Evolutionary conservation across 2,888 invertebrate genomes (phyloP).

Genomic region (Agonum fuliginosum): DNA sequence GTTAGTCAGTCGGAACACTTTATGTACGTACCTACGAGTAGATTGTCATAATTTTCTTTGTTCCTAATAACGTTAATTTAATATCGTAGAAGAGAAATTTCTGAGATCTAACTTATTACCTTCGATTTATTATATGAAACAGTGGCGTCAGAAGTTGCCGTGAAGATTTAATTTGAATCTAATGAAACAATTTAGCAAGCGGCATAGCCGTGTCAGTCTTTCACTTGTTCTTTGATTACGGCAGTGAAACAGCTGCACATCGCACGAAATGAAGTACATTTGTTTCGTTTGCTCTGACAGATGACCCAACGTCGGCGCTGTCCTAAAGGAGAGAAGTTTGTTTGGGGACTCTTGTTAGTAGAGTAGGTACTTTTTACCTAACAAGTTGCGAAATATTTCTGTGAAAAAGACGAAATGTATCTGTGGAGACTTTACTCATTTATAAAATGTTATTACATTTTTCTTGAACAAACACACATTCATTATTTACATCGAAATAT

Average conservation of each 20-base stretch:
- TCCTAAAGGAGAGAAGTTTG: neutral
- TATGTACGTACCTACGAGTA: no score
- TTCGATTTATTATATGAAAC: neutral
- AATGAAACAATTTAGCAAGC: constrained; percentile 29
- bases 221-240: constrained; percentile 28
- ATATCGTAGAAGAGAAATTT: neutral
- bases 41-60: no score
- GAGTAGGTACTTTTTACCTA: no score
- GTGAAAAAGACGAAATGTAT: neutral
- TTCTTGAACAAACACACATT: neutral
- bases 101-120: neutral
- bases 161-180: constrained; percentile 6
- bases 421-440: neutral
- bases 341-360: constrained; percentile 4
- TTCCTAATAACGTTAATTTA: neutral
- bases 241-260: constrained; percentile 22
- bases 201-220: neutral
- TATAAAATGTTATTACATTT: neutral
- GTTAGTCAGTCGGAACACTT: no score
- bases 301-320: constrained; percentile 1
- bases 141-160: neutral
- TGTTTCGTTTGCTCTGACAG: constrained; percentile 16
- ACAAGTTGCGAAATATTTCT: neutral
- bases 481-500: no score
- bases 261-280: constrained; percentile 27